Evolutionary conservation across 2,888 invertebrate genomes (phyloP), one percentile per base, ranked within the genome.

Genomic region (Nomada lathburiana): DNA sequence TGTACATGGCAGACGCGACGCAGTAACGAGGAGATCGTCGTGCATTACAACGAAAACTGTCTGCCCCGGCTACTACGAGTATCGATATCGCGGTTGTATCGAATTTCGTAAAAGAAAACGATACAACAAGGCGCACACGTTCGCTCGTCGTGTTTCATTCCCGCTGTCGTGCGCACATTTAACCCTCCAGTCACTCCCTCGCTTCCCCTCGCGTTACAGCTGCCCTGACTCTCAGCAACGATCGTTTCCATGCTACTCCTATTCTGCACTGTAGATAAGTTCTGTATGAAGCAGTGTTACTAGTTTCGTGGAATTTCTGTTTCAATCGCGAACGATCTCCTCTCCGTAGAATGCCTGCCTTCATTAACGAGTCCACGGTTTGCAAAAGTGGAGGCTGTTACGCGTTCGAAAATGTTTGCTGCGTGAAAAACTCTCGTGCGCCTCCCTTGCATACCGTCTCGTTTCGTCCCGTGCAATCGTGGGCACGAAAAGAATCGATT

Each of bases 21-120:
- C 64, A 42, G 79, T 69, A 79, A 80, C 85, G 77, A 82, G 70
- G 59, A 71, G 78, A 80, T 69, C 62, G 70, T 52, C 57, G 65
- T 59, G 60, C 65, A 60, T 71, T 62, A 65, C 78, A 80, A 81
- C 77, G 83, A 85, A 86, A 88, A 84, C 85, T 82, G 76, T 71
- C 85, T 82, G 76, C 69, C 65, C 65, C 63, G 74, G 57, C 60
- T 72, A 74, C 63, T 16, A 16, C 75, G 68, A 36, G 73, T 88
- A 88, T 88, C 87, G 85, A 83, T 88, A 76, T 88, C 87, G 50
- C 29, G 74, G 70, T 65, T 76, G 85, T 88, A 88, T 88, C 88
- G 74, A 71, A 76, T 88, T 80, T 86, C 87, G 72, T 62, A 74
- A 71, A 70, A 71, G 84, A 80, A 72, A 73, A 79, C 65, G 76